Conservation (phyloP, 2,888 invertebrate genomes). For the Graphium colonna region DNA sequence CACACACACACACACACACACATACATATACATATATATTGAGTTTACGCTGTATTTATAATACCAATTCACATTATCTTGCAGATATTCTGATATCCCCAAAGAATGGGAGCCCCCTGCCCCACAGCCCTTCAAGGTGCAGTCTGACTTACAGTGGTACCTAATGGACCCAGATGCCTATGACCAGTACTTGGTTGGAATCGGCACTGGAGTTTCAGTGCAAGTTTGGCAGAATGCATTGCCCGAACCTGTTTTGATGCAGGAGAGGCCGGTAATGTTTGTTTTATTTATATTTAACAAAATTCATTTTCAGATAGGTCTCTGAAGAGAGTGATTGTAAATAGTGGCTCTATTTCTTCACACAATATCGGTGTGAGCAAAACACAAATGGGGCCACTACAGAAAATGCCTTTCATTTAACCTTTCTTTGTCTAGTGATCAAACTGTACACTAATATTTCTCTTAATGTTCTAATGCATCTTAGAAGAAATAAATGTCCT, state of each 20-base stretch:
- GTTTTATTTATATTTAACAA: too few species aligned
- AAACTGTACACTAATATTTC: too few species aligned
- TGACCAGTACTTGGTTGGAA: slow-evolving; percentile 96
- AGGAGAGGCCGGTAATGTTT: slow-evolving; percentile 92
- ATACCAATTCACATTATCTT: not conserved
- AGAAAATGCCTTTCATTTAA: too few species aligned
- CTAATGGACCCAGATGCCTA: slow-evolving; percentile 96
- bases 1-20: not conserved
- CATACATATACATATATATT: not conserved
- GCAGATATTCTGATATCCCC: slow-evolving; percentile 90
- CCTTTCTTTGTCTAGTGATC: too few species aligned
- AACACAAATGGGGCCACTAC: too few species aligned
- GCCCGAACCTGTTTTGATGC: slow-evolving; percentile 90
- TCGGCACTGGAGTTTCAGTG: slow-evolving; percentile 89
- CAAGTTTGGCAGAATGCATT: slow-evolving; percentile 94
- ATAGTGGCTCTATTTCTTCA: too few species aligned
- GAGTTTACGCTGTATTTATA: not conserved
- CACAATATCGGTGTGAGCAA: too few species aligned
- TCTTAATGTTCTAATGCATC: too few species aligned
- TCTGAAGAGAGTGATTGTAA: too few species aligned
- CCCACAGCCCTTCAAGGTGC: slow-evolving; percentile 93
- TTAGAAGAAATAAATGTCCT: too few species aligned
- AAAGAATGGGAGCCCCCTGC: slow-evolving; percentile 96
- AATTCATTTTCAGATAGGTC: too few species aligned
- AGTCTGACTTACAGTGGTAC: slow-evolving; percentile 95